These are phyloP conservation scores for Pomatostomus ruficeps DNA, from an alignment of 2,113 vertebrate species.

Conservation along the genomic window DNA sequence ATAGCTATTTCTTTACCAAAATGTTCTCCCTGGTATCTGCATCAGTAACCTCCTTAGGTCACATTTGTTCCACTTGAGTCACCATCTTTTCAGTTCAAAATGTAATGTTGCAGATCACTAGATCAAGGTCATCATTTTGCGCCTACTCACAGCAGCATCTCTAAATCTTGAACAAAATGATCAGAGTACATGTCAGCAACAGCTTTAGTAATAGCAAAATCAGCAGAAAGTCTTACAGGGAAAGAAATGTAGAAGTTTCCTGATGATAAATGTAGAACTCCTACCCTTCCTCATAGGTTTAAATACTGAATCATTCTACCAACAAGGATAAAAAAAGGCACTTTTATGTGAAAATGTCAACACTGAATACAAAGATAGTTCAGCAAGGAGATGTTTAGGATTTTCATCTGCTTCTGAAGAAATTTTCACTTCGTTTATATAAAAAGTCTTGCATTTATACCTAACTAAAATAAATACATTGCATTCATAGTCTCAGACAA, in stretches of 20 bases:
- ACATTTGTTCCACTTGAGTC: constrained; percentile 30
- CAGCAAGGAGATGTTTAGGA: neutral
- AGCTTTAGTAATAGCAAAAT: constrained; percentile 10
- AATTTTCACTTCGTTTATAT: neutral
- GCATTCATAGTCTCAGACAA: neutral
- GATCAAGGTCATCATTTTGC: constrained; percentile 46
- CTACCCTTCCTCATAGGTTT: neutral
- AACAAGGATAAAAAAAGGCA: neutral
- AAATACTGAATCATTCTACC: neutral
- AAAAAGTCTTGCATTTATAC: neutral
- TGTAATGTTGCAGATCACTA: constrained; percentile 27
- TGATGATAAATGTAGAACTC: neutral
- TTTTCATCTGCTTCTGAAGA: neutral
- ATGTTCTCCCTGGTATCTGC: neutral
- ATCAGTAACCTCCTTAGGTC: constrained; percentile 42
- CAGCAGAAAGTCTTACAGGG: neutral
- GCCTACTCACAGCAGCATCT: constrained; percentile 26
- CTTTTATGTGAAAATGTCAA: neutral
- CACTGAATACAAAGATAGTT: neutral
- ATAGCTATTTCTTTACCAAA: neutral
- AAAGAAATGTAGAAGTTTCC: neutral
- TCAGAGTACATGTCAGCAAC: neutral
- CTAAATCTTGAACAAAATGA: constrained; percentile 16
- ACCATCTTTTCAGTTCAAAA: constrained; percentile 29
- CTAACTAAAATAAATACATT: neutral